Conservation (phyloP, 2,113 vertebrate genomes). For the Vicugna pacos region DNA sequence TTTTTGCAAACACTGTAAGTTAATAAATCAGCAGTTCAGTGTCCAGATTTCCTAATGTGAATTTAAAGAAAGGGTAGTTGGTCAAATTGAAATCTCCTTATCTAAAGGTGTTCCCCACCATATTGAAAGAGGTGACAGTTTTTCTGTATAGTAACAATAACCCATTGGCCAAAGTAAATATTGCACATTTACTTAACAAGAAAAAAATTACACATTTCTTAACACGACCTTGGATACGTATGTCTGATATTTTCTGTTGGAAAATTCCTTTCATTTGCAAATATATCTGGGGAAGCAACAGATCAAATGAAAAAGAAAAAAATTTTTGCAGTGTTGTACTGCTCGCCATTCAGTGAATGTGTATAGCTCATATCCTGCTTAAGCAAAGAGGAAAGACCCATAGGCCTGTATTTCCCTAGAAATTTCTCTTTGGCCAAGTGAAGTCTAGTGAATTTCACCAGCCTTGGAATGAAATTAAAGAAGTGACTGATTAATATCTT, state of each 20-base stretch:
- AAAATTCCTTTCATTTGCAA: background rate
- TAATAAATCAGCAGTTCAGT: background rate
- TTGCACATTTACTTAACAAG: background rate
- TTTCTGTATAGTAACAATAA: background rate
- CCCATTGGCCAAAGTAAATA: background rate
- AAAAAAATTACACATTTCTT: background rate
- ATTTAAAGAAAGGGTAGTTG: background rate
- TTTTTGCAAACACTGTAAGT: background rate
- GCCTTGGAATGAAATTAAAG: slow-evolving; percentile 86
- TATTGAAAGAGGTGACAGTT: background rate
- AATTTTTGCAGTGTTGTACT: background rate
- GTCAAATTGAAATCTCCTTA: background rate
- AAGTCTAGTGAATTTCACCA: slow-evolving; percentile 65
- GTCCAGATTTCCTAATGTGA: background rate
- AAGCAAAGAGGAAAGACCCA: background rate
- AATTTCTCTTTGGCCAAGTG: slow-evolving; percentile 69
- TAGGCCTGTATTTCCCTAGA: background rate
- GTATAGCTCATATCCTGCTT: background rate
- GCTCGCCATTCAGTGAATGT: background rate
- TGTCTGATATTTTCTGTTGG: background rate
- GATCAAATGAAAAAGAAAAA: background rate
- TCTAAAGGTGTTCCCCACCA: background rate
- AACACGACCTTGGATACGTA: background rate
- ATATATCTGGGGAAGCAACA: background rate
- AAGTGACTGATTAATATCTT: slow-evolving; percentile 83